phyloP scores from a whole-genome alignment of 2,113 vertebrate species.

The Scopus umbretta region DNA sequence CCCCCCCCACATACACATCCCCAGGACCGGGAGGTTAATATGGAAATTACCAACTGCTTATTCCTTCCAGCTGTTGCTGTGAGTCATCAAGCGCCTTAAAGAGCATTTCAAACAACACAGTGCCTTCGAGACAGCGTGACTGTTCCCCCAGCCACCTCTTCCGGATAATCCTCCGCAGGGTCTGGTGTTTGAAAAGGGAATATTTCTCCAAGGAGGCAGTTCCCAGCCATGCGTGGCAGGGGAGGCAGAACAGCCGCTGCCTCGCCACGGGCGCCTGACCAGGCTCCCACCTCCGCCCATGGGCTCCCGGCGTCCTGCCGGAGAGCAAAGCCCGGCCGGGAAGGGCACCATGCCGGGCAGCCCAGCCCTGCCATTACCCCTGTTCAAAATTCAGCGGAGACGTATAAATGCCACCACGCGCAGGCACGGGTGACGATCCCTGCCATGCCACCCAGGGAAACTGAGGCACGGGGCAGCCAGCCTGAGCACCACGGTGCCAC shows the following conservation, averaged over 20 bases:
- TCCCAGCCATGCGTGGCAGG: not conserved
- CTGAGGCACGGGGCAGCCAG: not conserved
- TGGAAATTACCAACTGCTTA: conserved; percentile 52
- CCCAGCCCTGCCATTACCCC: not conserved
- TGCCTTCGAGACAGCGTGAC: conserved; percentile 43
- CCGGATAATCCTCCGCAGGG: conserved; percentile 14
- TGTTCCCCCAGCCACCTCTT: conserved; percentile 28
- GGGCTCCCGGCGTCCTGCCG: not conserved
- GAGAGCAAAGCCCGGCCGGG: not conserved
- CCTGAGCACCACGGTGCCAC: not conserved
- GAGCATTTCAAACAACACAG: conserved; percentile 45
- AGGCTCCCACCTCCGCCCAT: not conserved
- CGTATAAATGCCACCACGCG: accelerated
- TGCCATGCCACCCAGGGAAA: not conserved
- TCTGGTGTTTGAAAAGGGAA: conserved; percentile 27
- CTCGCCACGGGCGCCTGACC: not conserved
- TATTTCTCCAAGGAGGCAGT: conserved; percentile 32
- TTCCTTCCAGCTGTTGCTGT: conserved; percentile 70
- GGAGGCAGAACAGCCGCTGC: not conserved
- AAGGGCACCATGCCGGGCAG: not conserved
- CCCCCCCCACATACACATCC: not conserved
- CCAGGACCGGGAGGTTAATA: conserved; percentile 29
- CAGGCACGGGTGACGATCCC: accelerated
- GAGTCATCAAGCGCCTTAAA: conserved; percentile 54
- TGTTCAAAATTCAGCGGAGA: not conserved